These are phyloP conservation scores for Centropristis striata DNA, from an alignment of 2,113 vertebrate species.

Conservation along the genomic window DNA sequence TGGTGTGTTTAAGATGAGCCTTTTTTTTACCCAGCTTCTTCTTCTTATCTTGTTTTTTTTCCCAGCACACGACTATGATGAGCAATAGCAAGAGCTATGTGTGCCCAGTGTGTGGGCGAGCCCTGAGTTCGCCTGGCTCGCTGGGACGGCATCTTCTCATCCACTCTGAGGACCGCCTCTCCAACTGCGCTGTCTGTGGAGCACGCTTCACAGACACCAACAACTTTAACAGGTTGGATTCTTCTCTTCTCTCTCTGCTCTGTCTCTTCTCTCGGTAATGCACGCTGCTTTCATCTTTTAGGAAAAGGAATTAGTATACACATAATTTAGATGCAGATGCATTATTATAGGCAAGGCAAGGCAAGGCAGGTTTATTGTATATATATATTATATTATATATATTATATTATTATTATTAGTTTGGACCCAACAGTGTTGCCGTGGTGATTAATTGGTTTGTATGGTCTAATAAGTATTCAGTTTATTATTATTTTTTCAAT, in stretches of 20 bases:
- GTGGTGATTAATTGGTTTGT: too few species aligned
- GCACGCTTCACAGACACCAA: conserved; percentile 94
- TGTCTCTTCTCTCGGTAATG: background rate
- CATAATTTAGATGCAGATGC: background rate
- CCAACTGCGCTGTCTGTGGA: conserved; percentile 98
- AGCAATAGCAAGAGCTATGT: conserved; percentile 95
- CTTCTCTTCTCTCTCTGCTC: conserved; percentile 4
- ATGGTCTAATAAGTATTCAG: too few species aligned
- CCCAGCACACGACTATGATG: conserved; percentile 93
- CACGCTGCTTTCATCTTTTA: background rate
- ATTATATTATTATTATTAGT: too few species aligned
- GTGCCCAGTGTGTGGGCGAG: conserved; percentile 96
- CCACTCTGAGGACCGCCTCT: conserved; percentile 96
- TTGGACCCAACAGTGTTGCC: too few species aligned
- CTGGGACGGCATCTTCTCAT: conserved; percentile 96
- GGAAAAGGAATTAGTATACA: background rate
- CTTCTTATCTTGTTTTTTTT: conserved; percentile 4
- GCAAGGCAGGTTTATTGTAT: too few species aligned
- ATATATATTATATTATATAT: too few species aligned
- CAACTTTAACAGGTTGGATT: conserved; percentile 95
- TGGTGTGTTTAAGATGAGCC: background rate
- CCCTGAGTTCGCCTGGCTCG: conserved; percentile 96
- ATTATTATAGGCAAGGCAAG: too few species aligned
- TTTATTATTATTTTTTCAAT: too few species aligned
- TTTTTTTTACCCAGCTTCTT: background rate